These are phyloP conservation scores for Xenopus laevis DNA, from an alignment of 2,113 vertebrate genomes.

Conservation along the genomic window DNA sequence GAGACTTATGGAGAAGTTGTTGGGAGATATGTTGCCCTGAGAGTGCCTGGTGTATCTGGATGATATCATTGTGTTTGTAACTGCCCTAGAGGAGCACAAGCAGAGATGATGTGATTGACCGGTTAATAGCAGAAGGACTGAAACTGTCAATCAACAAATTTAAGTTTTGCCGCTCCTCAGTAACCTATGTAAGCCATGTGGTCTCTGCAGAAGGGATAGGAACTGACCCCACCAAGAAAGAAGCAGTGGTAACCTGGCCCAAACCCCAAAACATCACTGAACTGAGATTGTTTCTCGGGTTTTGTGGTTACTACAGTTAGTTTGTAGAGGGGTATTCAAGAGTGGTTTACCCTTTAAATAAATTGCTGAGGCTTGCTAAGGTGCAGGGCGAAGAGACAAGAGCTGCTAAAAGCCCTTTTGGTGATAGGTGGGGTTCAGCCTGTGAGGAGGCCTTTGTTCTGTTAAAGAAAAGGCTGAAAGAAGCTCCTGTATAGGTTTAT, in stretches of 20 bases:
- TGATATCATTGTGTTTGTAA: neutral
- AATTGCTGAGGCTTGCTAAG: neutral
- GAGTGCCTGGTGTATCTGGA: neutral
- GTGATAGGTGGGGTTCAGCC: neutral
- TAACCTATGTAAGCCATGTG: neutral
- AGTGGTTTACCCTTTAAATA: neutral
- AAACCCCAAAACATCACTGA: neutral
- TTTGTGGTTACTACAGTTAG: too few species aligned
- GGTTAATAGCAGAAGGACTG: neutral
- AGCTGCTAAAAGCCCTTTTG: neutral
- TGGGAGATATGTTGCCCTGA: neutral
- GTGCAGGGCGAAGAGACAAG: neutral
- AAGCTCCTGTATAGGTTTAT: neutral
- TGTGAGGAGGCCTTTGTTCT: neutral
- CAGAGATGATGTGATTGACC: neutral
- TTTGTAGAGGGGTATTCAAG: neutral
- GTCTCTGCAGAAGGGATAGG: neutral
- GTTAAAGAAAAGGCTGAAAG: neutral
- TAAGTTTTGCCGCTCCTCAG: neutral
- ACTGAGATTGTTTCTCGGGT: too few species aligned
- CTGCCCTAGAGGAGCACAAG: neutral
- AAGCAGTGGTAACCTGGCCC: neutral
- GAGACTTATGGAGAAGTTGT: neutral
- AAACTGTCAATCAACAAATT: neutral
- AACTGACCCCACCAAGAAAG: too few species aligned